Base-by-base conservation (phyloP, 2,797 vertebrate genomes). In the Takifugu ocellatus region DNA sequence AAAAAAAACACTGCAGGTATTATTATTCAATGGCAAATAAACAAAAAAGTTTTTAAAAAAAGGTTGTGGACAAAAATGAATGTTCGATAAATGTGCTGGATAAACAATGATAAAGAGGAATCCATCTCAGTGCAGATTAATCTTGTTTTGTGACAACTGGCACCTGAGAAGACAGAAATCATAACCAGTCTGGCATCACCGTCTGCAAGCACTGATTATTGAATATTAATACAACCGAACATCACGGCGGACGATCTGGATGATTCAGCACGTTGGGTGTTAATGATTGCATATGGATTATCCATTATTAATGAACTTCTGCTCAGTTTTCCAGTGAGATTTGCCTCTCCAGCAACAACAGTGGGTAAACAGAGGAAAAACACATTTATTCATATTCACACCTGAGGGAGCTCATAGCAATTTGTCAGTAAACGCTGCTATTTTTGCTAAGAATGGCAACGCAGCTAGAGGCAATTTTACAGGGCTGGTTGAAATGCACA, bases 121-220 rank as follows among this genome's bases (percentile, higher is more conserved):
- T 8, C 33, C 33, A 33, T 9, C 46, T 80, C 61, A 75, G 54
- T 63, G 44, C 65, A 54, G 56, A 59, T 53, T 43, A 3, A 61
- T 54, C 66, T 80, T 77, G 51, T 64, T 65, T 49, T 61, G 54
- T 45, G 39, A 66, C 5, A 62, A 52, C 36, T 67, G 61, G 60
- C 79, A 86, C 54, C 85, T 88, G 61, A 54, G 70, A 74, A 61
- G 27, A 72, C 17, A 68, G 25, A 61, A 62, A 78, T n/a, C 51
- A 42, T 54, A 29, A 29, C 27, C 27, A 7, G 27, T 29, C 4
- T 29, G 27, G 27, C 27, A 5, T 39, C 14, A 39, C 36, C 14
- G 11, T 39, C 36, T 39, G 11, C 36, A 39, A 14, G 7, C 2
- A 10, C 31, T 39, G 36, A 39, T 3, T 10, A 39, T 2, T 4